Conservation (phyloP, 2,797 vertebrate species). For the Coranthus polyacanthus region DNA sequence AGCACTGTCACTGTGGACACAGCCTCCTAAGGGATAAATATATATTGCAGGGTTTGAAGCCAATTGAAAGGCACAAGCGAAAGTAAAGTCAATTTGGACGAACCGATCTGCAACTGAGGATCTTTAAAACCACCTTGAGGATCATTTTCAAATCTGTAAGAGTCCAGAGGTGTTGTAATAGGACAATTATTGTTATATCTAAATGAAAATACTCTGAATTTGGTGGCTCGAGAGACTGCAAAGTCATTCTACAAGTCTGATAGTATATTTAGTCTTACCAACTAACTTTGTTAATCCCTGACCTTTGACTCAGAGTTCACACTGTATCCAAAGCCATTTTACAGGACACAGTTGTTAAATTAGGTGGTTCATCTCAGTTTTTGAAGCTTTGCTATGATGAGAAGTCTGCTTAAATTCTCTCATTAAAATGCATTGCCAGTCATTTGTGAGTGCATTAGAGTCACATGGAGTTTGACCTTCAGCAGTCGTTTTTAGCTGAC, state of each 20-base stretch:
- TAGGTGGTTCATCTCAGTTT: slow-evolving; percentile 1
- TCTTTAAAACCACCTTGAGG: slow-evolving; percentile 14
- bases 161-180: slow-evolving; percentile 2
- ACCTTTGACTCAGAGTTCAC: slow-evolving; percentile 3
- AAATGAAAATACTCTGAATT: slow-evolving; percentile 3
- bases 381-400: slow-evolving; percentile 1
- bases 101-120: slow-evolving; percentile 17
- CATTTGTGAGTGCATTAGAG: slow-evolving; percentile 5
- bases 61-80: slow-evolving; percentile 34
- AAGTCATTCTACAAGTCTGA: neutral
- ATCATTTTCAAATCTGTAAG: slow-evolving; percentile 22
- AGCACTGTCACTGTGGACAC: slow-evolving; percentile 67
- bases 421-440: slow-evolving; percentile 1
- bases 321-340: neutral
- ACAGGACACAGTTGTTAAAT: neutral
- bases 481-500: slow-evolving; percentile 3
- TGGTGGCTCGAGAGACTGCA: neutral
- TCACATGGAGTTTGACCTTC: slow-evolving; percentile 8
- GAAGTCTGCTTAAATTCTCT: slow-evolving; percentile 1
- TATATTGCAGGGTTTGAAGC: slow-evolving; percentile 47
- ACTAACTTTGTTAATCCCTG: neutral
- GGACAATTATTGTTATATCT: slow-evolving; percentile 4
- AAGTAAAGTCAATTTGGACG: slow-evolving; percentile 18
- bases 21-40: slow-evolving; percentile 47
- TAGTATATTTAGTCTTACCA: neutral